These are phyloP conservation scores for Sander lucioperca DNA, from an alignment of 2,113 vertebrate genomes.

Conservation along the genomic window DNA sequence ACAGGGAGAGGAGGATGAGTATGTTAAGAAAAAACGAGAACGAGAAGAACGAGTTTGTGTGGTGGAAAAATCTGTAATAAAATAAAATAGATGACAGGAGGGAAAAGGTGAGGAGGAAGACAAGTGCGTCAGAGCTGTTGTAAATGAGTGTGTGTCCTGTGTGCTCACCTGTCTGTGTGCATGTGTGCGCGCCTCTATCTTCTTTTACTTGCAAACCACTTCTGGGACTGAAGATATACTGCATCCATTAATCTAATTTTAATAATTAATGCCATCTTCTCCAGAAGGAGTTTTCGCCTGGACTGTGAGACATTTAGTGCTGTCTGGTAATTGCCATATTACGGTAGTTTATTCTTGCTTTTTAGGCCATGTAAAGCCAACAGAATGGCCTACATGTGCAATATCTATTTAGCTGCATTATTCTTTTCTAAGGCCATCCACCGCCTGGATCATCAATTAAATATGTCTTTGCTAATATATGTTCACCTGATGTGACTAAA, in stretches of 20 bases:
- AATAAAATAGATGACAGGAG: neutral
- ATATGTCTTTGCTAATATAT: neutral
- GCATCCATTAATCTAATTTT: conserved; percentile 68
- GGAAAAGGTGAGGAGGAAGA: neutral
- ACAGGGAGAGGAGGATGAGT: too few relatives aligned
- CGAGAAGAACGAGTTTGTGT: neutral
- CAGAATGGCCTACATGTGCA: neutral
- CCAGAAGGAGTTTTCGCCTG: conserved; percentile 36
- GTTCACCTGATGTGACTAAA: neutral
- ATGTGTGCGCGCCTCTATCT: conserved; percentile 6
- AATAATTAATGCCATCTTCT: conserved; percentile 70
- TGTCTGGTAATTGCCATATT: conserved; percentile 47
- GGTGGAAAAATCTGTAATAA: conserved; percentile 1
- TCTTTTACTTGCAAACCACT: conserved; percentile 46
- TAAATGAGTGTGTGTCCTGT: conserved; percentile 12
- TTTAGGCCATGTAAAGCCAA: neutral
- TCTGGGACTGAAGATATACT: conserved; percentile 54
- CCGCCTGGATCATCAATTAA: neutral
- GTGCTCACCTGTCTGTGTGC: neutral
- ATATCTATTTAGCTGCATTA: conserved; percentile 12
- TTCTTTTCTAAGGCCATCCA: neutral
- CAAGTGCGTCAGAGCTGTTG: neutral
- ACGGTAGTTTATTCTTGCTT: conserved; percentile 39
- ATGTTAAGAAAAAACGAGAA: neutral
- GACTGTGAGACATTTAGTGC: conserved; percentile 52